Evolutionary conservation across 1,140 invertebrate species (phyloP).

Genomic region (Drosophila tsacasi): DNA sequence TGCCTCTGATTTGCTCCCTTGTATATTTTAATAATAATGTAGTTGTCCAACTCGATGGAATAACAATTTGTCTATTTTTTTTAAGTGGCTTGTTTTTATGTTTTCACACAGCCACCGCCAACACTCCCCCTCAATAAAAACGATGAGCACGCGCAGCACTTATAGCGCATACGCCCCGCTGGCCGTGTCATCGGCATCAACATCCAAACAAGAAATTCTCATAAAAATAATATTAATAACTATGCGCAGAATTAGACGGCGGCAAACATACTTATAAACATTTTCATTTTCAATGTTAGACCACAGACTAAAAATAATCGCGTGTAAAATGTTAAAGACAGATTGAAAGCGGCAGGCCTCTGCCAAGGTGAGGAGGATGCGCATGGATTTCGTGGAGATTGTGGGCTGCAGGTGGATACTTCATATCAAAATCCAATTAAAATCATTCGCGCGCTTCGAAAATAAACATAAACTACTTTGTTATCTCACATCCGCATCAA

Average conservation of each 20-base stretch:
- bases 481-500: conserved; percentile 42
- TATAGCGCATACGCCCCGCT: conserved; percentile 62
- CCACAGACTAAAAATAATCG: conserved; percentile 69
- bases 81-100: conserved; percentile 18
- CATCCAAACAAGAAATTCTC: conserved; percentile 41
- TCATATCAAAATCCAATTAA: conserved; percentile 82
- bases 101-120: background rate
- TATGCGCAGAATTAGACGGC: conserved; percentile 65
- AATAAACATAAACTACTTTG: conserved; percentile 59
- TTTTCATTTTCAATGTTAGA: conserved; percentile 77
- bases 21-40: background rate
- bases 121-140: conserved; percentile 24
- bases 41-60: conserved; percentile 1
- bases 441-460: conserved; percentile 66
- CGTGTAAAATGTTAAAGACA: conserved; percentile 65
- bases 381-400: conserved; percentile 23
- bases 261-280: conserved; percentile 44
- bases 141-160: conserved; percentile 15
- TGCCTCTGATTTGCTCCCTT: background rate
- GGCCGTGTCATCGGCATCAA: conserved; percentile 42
- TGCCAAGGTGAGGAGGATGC: conserved; percentile 43
- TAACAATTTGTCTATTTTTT: conserved; percentile 14
- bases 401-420: conserved; percentile 20
- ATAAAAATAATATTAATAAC: conserved; percentile 62
- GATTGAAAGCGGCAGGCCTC: conserved; percentile 56